Evolutionary conservation across 2,888 invertebrate genomes (phyloP), one percentile per base, ranked within the genome.

Genomic region (Drosophila recens): DNA sequence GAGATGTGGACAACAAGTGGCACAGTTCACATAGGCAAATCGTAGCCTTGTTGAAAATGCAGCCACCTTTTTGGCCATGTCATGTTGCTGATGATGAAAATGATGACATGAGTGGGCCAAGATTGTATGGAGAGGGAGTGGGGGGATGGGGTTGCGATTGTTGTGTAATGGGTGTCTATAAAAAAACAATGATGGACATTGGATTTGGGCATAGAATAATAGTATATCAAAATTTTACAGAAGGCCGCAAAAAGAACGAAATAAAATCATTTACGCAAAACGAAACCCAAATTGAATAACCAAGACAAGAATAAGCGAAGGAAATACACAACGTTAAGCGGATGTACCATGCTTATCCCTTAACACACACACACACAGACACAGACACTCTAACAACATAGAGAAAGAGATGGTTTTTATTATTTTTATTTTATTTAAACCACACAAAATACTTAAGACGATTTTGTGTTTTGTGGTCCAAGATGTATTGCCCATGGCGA

Each of bases 401-500:
- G 59, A 69, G 46, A 49, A 64, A 65, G 56, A 53, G 51, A 65
- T 66, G 79, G 70, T 76, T 81, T 82, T 72, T 84, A 88, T 84
- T 84, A 86, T 85, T 85, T 87, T 83, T 88, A 88, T 84, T 89
- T 85, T 86, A 82, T 89, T 85, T 87, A 82, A 87, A 85, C 85
- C 82, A 89, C 86, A 89, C 82, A 82, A 89, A 87, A 89, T 87
- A 87, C 87, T 87, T 87, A 87, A 87, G 87, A 89, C 88, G 87
- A 89, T 87, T 87, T 87, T 86, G 80, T 88, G 83, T 85, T 88
- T 86, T 86, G 88, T 87, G 83, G 86, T 83, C 78, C 87, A 85
- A 85, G 89, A 85, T 79, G 84, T 88, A 85, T 85, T 78, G 88
- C 84, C 84, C 83, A 75, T 82, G 84, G 88, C 87, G 59, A 67